Percentiles rank a stretch among this genome's conserved stretches.
phyloP scores from a whole-genome alignment of 2,113 vertebrate genomes.

The Redunca redunca region DNA sequence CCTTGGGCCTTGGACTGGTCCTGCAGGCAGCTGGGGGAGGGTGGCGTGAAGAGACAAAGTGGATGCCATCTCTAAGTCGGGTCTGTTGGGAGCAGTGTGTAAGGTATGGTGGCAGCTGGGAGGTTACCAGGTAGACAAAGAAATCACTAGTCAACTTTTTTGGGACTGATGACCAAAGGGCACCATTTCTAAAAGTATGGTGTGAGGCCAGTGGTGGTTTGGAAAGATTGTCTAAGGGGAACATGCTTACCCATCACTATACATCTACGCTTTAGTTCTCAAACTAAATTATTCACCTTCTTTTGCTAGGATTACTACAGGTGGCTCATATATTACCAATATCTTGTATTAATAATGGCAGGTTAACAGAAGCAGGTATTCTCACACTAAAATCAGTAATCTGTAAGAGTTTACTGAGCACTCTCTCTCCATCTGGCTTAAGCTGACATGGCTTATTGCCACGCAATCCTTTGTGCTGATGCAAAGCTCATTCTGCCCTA shows the following conservation, averaged over 20 bases:
- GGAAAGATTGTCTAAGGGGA: background rate
- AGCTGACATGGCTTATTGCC: background rate
- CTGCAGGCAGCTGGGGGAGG: background rate
- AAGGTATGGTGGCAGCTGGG: no score
- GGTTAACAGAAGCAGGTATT: background rate
- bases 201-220: background rate
- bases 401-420: background rate
- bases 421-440: background rate
- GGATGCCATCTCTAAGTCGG: background rate
- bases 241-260: background rate
- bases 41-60: background rate
- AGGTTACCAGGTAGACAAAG: background rate
- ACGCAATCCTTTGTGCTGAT: fast-evolving
- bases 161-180: background rate
- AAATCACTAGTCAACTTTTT: background rate
- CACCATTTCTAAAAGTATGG: background rate
- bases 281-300: background rate
- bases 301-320: background rate
- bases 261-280: background rate
- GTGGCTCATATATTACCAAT: background rate
- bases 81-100: background rate
- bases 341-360: background rate
- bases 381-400: background rate
- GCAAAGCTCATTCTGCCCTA: background rate
- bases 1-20: background rate